phyloP scores from a whole-genome alignment of 2,888 invertebrate species.

The Taenaris catops region DNA sequence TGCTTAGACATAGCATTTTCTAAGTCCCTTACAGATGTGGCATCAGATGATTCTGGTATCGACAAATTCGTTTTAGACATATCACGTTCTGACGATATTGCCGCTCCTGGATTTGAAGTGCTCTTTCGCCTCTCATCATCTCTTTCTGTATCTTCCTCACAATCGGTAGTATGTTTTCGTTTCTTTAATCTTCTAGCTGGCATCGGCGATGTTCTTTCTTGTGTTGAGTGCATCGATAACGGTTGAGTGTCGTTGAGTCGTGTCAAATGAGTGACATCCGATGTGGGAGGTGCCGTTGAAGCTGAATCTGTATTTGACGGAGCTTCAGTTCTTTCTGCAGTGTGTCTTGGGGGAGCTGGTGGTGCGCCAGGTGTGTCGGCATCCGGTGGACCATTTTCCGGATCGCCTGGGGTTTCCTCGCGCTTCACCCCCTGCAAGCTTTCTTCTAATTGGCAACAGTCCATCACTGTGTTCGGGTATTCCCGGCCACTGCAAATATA shows the following conservation, averaged over 20 bases:
- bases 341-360: constrained; percentile 55
- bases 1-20: constrained; percentile 99
- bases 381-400: constrained; percentile 93
- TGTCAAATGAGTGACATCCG: constrained; percentile 66
- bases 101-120: constrained; percentile 59
- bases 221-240: constrained; percentile 58
- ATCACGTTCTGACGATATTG: constrained; percentile 64
- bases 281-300: constrained; percentile 62
- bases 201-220: constrained; percentile 77
- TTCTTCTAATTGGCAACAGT: constrained; percentile 95
- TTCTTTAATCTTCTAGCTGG: constrained; percentile 81
- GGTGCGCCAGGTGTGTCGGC: constrained; percentile 82
- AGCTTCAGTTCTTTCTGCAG: constrained; percentile 59
- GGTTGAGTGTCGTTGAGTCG: constrained; percentile 64
- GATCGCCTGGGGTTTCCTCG: constrained; percentile 90
- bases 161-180: constrained; percentile 67
- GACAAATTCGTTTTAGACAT: constrained; percentile 57
- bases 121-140: constrained; percentile 69
- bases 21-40: constrained; percentile 91
- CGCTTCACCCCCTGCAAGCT: constrained; percentile 89
- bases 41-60: constrained; percentile 61
- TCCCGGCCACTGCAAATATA: constrained; percentile 85
- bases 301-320: constrained; percentile 56
- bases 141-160: constrained; percentile 62
- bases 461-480: constrained; percentile 94